Percentiles rank a stretch among this genome's conserved stretches.
Conservation (phyloP, 1,140 invertebrate genomes). For the Drosophila simulans region DNA sequence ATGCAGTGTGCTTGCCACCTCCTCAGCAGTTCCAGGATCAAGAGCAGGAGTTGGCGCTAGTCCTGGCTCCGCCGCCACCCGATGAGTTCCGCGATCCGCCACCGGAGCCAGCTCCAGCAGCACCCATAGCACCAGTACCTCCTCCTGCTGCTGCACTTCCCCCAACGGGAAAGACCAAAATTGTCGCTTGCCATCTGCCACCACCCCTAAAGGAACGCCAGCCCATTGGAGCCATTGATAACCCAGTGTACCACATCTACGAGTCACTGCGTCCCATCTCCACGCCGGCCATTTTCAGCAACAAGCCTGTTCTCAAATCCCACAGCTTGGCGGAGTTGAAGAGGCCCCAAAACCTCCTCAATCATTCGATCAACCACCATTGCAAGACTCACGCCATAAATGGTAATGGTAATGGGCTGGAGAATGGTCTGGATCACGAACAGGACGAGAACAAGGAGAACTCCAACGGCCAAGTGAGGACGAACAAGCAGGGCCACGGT, state of each 20-base stretch:
- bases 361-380: conserved; percentile 47
- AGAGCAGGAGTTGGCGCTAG: conserved; percentile 83
- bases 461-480: conserved; percentile 37
- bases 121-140: conserved; percentile 6
- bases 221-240: conserved; percentile 87
- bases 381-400: conserved; percentile 45
- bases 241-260: conserved; percentile 92
- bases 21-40: conserved; percentile 93
- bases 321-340: conserved; percentile 87
- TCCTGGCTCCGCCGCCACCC: conserved; percentile 86
- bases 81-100: conserved; percentile 89
- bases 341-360: conserved; percentile 51
- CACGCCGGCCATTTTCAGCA: conserved; percentile 85
- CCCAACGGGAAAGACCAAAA: conserved; percentile 43
- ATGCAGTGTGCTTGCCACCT: conserved; percentile 91
- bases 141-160: conserved; percentile 8
- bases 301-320: conserved; percentile 86
- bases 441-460: conserved; percentile 79
- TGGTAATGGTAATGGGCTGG: conserved; percentile 14
- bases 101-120: conserved; percentile 49
- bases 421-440: conserved; percentile 52
- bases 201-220: conserved; percentile 71
- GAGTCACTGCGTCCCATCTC: conserved; percentile 86
- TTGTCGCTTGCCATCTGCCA: conserved; percentile 40
- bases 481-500: conserved; percentile 26